phyloP scores from a whole-genome alignment of 1,140 invertebrate species.

The Drosophila melanica region DNA sequence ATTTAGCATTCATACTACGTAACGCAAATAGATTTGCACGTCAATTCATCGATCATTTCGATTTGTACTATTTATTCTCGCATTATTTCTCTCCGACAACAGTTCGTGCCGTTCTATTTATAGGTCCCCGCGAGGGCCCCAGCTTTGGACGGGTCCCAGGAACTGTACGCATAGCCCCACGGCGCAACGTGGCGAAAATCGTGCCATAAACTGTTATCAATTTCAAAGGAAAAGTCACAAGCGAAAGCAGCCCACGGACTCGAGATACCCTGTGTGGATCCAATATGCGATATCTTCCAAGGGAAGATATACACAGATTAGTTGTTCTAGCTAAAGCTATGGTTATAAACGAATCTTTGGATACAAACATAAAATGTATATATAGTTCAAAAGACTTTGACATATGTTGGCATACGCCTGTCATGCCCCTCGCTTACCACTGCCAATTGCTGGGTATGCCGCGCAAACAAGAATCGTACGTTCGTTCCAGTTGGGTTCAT shows the following conservation, averaged over 20 bases:
- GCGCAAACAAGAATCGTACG: not conserved
- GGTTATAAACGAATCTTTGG: too few species aligned
- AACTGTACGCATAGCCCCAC: not conserved
- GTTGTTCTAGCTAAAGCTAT: too few species aligned
- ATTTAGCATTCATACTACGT: constrained; percentile 23
- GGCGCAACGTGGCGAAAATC: constrained; percentile 27
- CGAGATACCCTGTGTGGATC: not conserved
- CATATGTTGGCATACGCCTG: too few species aligned
- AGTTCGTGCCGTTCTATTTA: constrained; percentile 45
- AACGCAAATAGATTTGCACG: constrained; percentile 36
- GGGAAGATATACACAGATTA: too few species aligned
- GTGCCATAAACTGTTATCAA: constrained; percentile 44
- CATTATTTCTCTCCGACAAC: constrained; percentile 30
- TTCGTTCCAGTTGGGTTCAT: constrained; percentile 16
- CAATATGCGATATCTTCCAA: too few species aligned
- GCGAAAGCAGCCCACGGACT: not conserved
- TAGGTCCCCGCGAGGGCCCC: constrained; percentile 14
- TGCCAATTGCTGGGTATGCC: constrained; percentile 7
- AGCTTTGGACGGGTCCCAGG: constrained; percentile 5
- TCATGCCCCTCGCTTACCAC: too few species aligned
- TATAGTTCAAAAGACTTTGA: too few species aligned
- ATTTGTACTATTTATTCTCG: constrained; percentile 34
- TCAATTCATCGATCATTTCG: constrained; percentile 42
- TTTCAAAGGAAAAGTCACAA: constrained; percentile 9
- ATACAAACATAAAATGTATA: too few species aligned